Percentiles rank a stretch among this genome's conserved stretches.
phyloP scores from a whole-genome alignment of 2,113 vertebrate species.

The Cyanoliseus patagonus region DNA sequence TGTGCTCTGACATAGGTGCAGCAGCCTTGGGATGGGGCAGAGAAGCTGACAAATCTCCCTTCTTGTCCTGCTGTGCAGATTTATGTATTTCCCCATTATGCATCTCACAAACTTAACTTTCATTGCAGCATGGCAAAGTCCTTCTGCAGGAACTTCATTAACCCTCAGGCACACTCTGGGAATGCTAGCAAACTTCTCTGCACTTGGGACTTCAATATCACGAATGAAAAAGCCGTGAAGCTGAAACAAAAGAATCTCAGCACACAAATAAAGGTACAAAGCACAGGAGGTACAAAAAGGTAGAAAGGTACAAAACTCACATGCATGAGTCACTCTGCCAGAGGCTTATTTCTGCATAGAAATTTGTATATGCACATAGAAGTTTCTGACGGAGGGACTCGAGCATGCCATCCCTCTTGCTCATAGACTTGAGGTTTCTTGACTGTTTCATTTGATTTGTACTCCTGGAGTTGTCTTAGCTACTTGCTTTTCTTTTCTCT shows the following conservation, averaged over 20 bases:
- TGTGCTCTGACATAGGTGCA: not conserved
- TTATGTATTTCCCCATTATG: not conserved
- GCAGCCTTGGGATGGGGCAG: not conserved
- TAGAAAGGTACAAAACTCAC: not conserved
- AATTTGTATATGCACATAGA: not conserved
- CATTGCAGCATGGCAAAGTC: slow-evolving; percentile 84
- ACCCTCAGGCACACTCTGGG: slow-evolving; percentile 65
- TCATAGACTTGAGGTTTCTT: not conserved
- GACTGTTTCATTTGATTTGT: not conserved
- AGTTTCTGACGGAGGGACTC: not conserved
- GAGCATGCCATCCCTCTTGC: not conserved
- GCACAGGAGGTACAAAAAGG: not conserved
- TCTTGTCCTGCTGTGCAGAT: not conserved
- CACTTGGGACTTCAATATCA: slow-evolving; percentile 92
- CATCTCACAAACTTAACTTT: not conserved
- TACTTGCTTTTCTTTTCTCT: not conserved
- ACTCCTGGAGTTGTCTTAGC: not conserved
- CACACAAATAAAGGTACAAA: slow-evolving; percentile 88
- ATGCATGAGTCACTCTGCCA: not conserved
- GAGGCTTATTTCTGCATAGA: not conserved
- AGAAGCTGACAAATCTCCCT: not conserved
- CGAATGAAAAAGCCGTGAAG: slow-evolving; percentile 84
- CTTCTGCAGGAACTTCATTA: slow-evolving; percentile 83
- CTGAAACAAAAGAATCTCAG: slow-evolving; percentile 87
- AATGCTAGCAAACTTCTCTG: slow-evolving; percentile 86